phyloP scores from a whole-genome alignment of 1,140 invertebrate genomes.

The Procambarus virginalis region DNA sequence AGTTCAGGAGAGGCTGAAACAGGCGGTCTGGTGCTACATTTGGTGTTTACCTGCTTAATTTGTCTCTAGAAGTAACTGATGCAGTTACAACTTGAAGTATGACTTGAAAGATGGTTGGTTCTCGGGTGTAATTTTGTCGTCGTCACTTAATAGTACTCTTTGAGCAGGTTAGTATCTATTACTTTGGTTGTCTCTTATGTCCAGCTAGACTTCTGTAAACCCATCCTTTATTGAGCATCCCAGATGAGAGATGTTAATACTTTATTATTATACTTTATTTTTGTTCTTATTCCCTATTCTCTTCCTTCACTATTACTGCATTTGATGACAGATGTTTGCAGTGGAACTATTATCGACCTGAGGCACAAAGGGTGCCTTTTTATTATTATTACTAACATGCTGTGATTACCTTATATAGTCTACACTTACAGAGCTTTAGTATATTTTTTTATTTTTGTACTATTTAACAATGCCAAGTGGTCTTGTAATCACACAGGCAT shows the following conservation, averaged over 20 bases:
- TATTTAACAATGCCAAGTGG: constrained; percentile 49
- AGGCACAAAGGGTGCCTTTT: constrained; percentile 64
- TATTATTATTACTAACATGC: constrained; percentile 56
- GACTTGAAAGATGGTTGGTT: not conserved
- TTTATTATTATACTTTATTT: constrained; percentile 31
- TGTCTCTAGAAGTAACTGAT: not conserved
- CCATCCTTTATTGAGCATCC: constrained; percentile 9
- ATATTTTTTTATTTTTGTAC: constrained; percentile 70
- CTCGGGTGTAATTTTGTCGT: not conserved
- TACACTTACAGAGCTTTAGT: constrained; percentile 68
- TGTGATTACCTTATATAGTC: constrained; percentile 69
- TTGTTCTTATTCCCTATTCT: constrained; percentile 18
- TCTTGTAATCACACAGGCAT: constrained; percentile 11
- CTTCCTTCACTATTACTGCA: constrained; percentile 16
- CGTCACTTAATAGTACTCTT: not conserved
- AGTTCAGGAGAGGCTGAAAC: constrained; percentile 56
- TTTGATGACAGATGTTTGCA: constrained; percentile 61
- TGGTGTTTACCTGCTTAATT: not conserved
- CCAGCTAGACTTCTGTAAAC: constrained; percentile 18
- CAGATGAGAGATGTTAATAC: not conserved
- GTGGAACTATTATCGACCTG: constrained; percentile 43
- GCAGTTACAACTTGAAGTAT: not conserved
- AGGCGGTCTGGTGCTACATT: constrained; percentile 62
- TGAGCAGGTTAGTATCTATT: constrained; percentile 39
- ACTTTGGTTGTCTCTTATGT: constrained; percentile 60